phyloP scores from a whole-genome alignment of 2,113 vertebrate genomes.

The Callaeas wilsoni region DNA sequence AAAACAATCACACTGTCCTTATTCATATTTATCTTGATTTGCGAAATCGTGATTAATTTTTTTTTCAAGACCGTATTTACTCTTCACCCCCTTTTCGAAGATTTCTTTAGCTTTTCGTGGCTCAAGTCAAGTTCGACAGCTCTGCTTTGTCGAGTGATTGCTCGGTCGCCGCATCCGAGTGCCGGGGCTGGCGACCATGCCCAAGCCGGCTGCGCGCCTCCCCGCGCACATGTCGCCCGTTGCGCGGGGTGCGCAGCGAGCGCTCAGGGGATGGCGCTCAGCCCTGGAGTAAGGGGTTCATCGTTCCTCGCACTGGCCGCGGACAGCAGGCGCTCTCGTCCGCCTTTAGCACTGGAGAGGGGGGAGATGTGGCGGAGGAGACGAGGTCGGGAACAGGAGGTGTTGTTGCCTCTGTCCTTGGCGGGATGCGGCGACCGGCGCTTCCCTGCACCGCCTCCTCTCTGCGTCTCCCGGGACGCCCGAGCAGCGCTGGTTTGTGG shows the following conservation, averaged over 20 bases:
- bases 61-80: background rate
- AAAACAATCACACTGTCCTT: accelerated
- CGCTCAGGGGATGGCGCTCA: background rate
- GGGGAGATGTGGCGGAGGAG: accelerated
- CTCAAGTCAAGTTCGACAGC: background rate
- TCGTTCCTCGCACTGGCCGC: background rate
- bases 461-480: no score
- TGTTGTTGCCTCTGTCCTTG: background rate
- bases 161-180: background rate
- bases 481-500: background rate
- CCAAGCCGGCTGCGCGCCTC: background rate
- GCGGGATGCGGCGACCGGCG: background rate
- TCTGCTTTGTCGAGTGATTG: background rate
- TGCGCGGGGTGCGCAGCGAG: background rate
- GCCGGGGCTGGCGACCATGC: no score
- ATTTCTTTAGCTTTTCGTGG: background rate
- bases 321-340: background rate
- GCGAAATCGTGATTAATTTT: background rate
- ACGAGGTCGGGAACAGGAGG: background rate
- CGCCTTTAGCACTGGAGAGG: background rate
- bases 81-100: background rate
- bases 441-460: background rate
- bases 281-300: accelerated
- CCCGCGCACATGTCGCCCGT: accelerated
- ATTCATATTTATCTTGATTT: background rate